Evolutionary conservation across 1,140 invertebrate species (phyloP).

Genomic region (Zaprionus africanus): DNA sequence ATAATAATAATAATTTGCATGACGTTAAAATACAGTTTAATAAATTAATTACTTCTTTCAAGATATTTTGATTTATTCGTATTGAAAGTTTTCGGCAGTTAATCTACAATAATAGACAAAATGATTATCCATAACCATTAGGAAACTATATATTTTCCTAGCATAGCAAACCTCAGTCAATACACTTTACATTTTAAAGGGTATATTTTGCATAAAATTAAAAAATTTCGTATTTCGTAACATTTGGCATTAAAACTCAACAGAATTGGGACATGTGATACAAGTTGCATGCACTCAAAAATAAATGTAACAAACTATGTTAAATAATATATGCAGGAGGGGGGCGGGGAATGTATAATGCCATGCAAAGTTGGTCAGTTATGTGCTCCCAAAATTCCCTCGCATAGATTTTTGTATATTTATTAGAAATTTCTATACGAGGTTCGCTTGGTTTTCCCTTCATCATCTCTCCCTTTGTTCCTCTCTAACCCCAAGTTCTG

Average conservation of each 20-base stretch:
- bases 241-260: background rate
- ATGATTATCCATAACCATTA: too few relatives aligned
- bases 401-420: constrained; percentile 20
- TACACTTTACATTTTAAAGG: background rate
- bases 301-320: background rate
- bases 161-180: background rate
- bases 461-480: background rate
- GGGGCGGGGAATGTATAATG: background rate
- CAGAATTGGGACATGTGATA: background rate
- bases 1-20: background rate
- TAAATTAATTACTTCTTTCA: too few relatives aligned
- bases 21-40: too few relatives aligned
- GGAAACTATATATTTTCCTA: too few relatives aligned
- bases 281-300: background rate
- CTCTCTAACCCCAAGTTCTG: constrained; percentile 22
- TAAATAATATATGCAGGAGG: background rate
- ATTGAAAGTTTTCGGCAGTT: too few relatives aligned
- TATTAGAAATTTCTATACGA: constrained; percentile 12
- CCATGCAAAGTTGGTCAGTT: background rate
- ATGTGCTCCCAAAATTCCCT: background rate
- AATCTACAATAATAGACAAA: too few relatives aligned
- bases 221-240: background rate
- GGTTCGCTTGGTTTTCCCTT: too few relatives aligned
- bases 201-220: constrained; percentile 4
- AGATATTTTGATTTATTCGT: too few relatives aligned